Evolutionary conservation across 2,888 invertebrate species (phyloP).

Genomic region (Achlya flavicornis): DNA sequence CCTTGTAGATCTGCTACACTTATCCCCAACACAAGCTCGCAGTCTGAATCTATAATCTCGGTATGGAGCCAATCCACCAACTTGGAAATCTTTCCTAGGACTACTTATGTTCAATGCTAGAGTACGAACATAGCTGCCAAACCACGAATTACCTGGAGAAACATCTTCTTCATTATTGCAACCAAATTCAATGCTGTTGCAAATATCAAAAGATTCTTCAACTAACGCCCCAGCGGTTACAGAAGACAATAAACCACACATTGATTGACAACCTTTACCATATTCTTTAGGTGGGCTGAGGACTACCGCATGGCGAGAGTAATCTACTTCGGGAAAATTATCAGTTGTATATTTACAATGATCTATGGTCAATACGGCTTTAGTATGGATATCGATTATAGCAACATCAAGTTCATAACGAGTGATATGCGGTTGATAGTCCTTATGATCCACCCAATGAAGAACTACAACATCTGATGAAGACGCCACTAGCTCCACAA

Average conservation of each 20-base stretch:
- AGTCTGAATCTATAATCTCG: slow-evolving; percentile 71
- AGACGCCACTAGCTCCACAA: slow-evolving; percentile 62
- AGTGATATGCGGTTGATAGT: slow-evolving; percentile 59
- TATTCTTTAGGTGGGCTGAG: slow-evolving; percentile 67
- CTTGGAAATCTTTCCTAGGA: slow-evolving; percentile 48
- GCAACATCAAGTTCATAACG: slow-evolving; percentile 67
- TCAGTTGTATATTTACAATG: slow-evolving; percentile 52
- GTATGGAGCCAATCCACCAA: slow-evolving; percentile 65
- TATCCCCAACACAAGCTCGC: slow-evolving; percentile 56
- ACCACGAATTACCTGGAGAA: slow-evolving; percentile 48
- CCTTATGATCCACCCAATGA: slow-evolving; percentile 69
- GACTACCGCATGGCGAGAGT: slow-evolving; percentile 62
- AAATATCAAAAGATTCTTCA: slow-evolving; percentile 69
- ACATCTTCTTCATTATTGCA: slow-evolving; percentile 53
- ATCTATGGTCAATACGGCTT: slow-evolving; percentile 49
- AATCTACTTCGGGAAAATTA: slow-evolving; percentile 50
- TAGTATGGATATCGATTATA: slow-evolving; percentile 55
- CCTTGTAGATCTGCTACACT: slow-evolving; percentile 65
- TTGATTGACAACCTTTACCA: slow-evolving; percentile 63
- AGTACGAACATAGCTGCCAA: slow-evolving; percentile 53
- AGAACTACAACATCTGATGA: slow-evolving; percentile 55
- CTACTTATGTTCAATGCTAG: slow-evolving; percentile 54
- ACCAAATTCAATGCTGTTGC: slow-evolving; percentile 42
- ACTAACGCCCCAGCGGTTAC: slow-evolving; percentile 59
- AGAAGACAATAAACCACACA: slow-evolving; percentile 64